phyloP scores from a whole-genome alignment of 2,113 vertebrate genomes.

The Manacus vitellinus region DNA sequence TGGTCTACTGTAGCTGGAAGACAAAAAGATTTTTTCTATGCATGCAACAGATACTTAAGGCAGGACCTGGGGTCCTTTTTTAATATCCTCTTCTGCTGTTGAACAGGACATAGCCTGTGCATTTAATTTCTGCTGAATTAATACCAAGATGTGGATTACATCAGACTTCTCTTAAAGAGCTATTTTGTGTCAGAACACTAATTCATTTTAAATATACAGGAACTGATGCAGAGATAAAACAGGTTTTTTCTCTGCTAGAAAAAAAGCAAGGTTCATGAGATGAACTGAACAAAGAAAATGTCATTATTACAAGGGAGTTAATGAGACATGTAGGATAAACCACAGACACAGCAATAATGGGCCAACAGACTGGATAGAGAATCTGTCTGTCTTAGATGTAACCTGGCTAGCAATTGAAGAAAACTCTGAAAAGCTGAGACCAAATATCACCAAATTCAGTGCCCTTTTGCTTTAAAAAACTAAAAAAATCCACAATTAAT shows the following conservation, averaged over 20 bases:
- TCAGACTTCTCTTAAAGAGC: neutral
- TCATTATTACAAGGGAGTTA: neutral
- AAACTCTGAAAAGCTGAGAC: neutral
- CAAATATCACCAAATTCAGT: neutral
- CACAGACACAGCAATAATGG: neutral
- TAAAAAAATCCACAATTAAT: neutral
- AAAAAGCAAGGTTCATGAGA: neutral
- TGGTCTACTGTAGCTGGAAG: neutral
- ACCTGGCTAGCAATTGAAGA: neutral
- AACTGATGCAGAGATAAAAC: neutral
- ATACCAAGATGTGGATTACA: neutral
- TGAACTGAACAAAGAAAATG: neutral
- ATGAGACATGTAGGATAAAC: neutral
- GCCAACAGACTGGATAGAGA: neutral
- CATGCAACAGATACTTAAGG: neutral
- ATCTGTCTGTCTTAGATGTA: neutral
- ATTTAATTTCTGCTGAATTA: slow-evolving; percentile 2
- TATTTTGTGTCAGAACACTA: neutral
- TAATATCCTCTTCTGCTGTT: neutral
- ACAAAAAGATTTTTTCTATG: neutral
- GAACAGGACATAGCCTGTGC: neutral
- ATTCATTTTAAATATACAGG: neutral
- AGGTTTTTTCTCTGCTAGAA: neutral
- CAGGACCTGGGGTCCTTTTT: neutral
- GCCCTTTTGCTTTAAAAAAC: neutral